Evolutionary conservation across 2,888 invertebrate genomes (phyloP), one percentile per base, ranked within the genome.

Genomic region (Julus scandinavius): DNA sequence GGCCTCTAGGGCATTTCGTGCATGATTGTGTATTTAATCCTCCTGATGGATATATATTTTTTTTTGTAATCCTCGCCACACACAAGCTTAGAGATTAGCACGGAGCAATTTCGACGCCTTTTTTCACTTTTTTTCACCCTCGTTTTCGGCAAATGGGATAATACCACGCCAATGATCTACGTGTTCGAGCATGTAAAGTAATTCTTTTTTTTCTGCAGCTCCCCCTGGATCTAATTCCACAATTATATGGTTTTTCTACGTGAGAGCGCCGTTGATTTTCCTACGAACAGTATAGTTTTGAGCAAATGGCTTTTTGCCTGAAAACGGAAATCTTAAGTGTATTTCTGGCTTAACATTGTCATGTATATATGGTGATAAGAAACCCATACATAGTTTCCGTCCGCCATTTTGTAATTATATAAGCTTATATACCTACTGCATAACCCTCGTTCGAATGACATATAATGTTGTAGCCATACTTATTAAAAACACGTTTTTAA

Each of bases 111-210:
- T 72, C 72, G 29, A 72, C 72, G 15, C 58, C 58, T 15, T 58
- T 58, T 58, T 58, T 49, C 1, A 49, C 13, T 58, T 20, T 63
- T 20, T 63, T 9, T 20, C 20, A 9, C 63, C 29, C 72, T 72
- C 72, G n/a, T 72, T 72, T 72, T 72, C 29, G 72, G 72, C 63
- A 63, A 63, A 63, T 63, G 63, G 63, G 63, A 63, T 63, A 63
- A 63, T 63, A 63, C 63, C 63, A 20, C 63, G 20, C 63, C 63
- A 63, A 20, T 72, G 72, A 72, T 72, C 72, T 72, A 72, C 72
- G 72, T 72, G 72, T 72, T 72, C 29, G 72, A 72, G 72, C 72
- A 72, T 72, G 72, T 72, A 72, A 72, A 72, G 72, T 72, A 72
- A 72, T 72, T 72, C 72, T 72, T 72, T 72, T 63, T 63, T 63